Percentiles rank a stretch among this genome's conserved stretches.
Evolutionary conservation across 2,888 invertebrate genomes (phyloP).

Genomic region (Drosophila subquinaria): DNA sequence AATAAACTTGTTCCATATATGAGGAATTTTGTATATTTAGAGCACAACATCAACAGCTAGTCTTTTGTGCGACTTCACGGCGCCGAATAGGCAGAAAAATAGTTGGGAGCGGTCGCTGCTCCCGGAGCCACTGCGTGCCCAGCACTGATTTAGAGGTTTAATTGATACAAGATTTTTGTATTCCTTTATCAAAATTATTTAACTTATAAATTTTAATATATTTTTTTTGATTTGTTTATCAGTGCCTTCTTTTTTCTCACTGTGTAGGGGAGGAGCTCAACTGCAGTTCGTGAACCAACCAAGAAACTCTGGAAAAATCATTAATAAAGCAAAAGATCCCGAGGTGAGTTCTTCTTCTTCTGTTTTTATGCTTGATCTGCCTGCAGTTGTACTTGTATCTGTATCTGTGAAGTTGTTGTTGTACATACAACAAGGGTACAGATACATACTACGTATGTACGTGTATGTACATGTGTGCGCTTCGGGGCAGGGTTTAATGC

Average conservation of each 20-base stretch:
- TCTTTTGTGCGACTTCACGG: no score
- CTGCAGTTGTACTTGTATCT: slow-evolving; percentile 20
- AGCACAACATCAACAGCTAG: no score
- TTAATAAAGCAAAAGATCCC: slow-evolving; percentile 14
- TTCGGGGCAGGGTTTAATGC: slow-evolving; percentile 74
- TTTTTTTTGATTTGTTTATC: no score
- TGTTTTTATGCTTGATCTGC: not conserved
- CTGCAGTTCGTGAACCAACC: slow-evolving; percentile 9
- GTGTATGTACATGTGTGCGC: slow-evolving; percentile 63
- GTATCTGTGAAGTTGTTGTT: slow-evolving; percentile 13
- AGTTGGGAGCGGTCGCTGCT: no score
- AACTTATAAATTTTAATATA: no score
- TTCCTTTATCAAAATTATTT: no score
- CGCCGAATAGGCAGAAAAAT: no score
- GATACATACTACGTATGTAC: slow-evolving; percentile 20
- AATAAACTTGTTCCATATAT: no score
- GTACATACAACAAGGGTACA: slow-evolving; percentile 22
- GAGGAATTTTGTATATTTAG: no score
- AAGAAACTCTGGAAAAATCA: slow-evolving; percentile 6
- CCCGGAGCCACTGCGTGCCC: no score
- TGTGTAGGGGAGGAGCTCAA: slow-evolving; percentile 10
- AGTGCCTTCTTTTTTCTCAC: not conserved
- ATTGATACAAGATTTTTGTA: no score
- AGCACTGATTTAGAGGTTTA: no score
- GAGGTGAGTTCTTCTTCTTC: slow-evolving; percentile 1